These are phyloP conservation scores for Phalacrocorax brasilianus DNA, from an alignment of 2,113 vertebrate species.

Conservation along the genomic window DNA sequence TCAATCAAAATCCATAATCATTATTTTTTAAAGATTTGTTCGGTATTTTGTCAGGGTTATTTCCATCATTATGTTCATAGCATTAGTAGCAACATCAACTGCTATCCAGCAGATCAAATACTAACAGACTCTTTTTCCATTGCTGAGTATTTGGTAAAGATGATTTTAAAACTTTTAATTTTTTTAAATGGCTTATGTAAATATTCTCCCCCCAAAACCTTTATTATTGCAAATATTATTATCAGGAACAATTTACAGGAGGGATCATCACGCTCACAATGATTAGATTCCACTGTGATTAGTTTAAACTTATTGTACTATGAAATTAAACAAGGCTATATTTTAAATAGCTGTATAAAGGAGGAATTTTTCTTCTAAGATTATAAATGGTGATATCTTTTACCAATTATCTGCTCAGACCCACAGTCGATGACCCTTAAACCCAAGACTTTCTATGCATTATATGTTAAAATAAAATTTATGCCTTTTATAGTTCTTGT, in stretches of 20 bases:
- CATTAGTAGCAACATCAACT: background rate
- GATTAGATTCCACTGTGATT: background rate
- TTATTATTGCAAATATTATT: background rate
- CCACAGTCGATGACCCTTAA: background rate
- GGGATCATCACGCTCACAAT: background rate
- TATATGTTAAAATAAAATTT: background rate
- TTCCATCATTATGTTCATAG: background rate
- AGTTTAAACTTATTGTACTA: background rate
- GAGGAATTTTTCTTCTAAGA: background rate
- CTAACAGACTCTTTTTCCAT: background rate
- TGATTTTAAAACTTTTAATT: background rate
- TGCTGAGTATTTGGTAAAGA: background rate
- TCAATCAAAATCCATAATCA: background rate
- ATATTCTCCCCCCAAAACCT: background rate
- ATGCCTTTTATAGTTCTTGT: background rate
- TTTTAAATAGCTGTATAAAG: background rate
- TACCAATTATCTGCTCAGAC: background rate
- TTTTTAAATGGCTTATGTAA: background rate
- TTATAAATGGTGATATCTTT: background rate
- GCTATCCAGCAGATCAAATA: background rate
- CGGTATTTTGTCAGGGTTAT: background rate
- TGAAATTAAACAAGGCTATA: background rate
- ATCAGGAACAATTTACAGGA: background rate
- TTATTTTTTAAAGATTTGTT: background rate
- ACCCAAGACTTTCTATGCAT: background rate